A percentile compares a stretch with the other conserved stretches of the same genome.
Conservation (phyloP, 2,113 vertebrate genomes). For the Malurus cyaneus region DNA sequence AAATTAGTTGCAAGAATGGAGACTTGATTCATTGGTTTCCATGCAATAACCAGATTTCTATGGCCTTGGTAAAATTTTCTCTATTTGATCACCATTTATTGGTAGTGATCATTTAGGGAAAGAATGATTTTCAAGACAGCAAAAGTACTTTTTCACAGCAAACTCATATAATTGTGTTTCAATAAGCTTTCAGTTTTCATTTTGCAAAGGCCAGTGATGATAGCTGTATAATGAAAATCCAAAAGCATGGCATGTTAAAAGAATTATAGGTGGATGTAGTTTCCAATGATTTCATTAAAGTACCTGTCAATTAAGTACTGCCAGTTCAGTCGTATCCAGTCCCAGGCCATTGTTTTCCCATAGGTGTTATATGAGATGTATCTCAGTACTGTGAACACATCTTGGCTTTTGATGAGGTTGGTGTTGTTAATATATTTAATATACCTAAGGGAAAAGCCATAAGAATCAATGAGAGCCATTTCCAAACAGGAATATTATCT, state of each 20-base stretch:
- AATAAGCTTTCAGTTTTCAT: not conserved
- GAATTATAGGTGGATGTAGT: not conserved
- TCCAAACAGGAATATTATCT: not conserved
- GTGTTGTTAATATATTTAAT: constrained; percentile 81
- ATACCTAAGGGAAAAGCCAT: constrained; percentile 73
- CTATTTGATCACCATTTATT: not conserved
- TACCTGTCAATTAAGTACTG: constrained; percentile 89
- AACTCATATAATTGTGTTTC: not conserved
- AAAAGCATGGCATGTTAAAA: not conserved
- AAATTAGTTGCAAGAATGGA: not conserved
- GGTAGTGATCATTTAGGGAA: not conserved
- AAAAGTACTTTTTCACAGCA: not conserved
- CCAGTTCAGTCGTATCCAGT: constrained; percentile 96
- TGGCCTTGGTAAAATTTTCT: not conserved
- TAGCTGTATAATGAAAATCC: not conserved
- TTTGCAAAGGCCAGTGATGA: not conserved
- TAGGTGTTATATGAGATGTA: constrained; percentile 89
- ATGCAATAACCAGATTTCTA: not conserved
- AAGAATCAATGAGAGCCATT: not conserved
- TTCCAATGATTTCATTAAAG: not conserved
- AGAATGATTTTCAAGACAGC: not conserved
- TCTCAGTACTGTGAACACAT: constrained; percentile 88
- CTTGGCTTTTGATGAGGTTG: constrained; percentile 86
- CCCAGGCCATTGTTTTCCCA: constrained; percentile 93
- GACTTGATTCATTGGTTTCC: not conserved